phyloP scores from a whole-genome alignment of 2,113 vertebrate genomes.

The Nematolebias whitei region DNA sequence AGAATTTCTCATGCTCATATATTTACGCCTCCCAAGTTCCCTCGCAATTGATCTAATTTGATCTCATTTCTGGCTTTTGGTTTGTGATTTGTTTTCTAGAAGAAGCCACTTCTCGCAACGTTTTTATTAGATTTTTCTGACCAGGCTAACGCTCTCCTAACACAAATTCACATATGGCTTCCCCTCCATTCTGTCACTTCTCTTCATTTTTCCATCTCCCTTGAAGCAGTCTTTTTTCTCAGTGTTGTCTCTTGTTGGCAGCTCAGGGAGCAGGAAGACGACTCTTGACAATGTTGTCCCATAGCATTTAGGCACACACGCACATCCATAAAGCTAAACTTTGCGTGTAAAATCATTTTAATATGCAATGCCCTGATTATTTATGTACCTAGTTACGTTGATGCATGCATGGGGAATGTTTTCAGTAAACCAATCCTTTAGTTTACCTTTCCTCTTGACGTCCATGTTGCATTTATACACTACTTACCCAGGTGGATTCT shows the following conservation, averaged over 20 bases:
- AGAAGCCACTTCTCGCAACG: conserved; percentile 1
- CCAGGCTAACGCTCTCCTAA: background rate
- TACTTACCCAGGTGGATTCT: conserved; percentile 1
- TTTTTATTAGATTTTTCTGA: conserved; percentile 1
- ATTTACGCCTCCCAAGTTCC: conserved; percentile 14
- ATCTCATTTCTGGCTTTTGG: conserved; percentile 38
- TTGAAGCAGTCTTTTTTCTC: conserved; percentile 11
- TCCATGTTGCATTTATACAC: background rate
- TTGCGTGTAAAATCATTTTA: conserved; percentile 13
- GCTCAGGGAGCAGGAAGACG: conserved; percentile 29
- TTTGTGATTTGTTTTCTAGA: conserved; percentile 34
- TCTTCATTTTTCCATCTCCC: conserved; percentile 3
- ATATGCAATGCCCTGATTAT: conserved; percentile 1
- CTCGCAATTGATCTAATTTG: conserved; percentile 24
- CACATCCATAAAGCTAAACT: conserved; percentile 6
- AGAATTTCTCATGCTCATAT: conserved; percentile 16
- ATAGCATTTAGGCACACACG: background rate
- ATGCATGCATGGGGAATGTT: background rate
- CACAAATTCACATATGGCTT: conserved; percentile 12
- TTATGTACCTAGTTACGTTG: background rate
- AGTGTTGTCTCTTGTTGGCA: conserved; percentile 32
- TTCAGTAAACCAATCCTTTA: background rate
- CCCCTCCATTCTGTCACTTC: conserved; percentile 22
- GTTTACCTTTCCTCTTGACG: background rate
- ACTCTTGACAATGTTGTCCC: conserved; percentile 24